Evolutionary conservation across 2,113 vertebrate species (phyloP), one percentile per base, ranked within the genome.

Genomic region (Eptesicus fuscus): DNA sequence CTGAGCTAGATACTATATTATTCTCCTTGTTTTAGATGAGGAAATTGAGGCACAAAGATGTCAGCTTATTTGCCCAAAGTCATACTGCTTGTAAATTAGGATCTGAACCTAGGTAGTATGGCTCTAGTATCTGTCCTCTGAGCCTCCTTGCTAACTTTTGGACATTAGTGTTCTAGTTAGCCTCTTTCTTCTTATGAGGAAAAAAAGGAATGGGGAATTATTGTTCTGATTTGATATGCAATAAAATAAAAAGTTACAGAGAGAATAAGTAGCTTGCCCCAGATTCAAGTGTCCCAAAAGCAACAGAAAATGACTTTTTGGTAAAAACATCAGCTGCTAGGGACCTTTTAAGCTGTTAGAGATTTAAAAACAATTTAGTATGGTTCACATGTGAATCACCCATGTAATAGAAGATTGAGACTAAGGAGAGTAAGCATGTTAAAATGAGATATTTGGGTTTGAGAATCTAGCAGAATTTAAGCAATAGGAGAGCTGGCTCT

Each of bases 281-380:
- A 88, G 70, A 94, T 82, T 80, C 23, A 85, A 85, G 40, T 91
- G 42, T 73, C 73, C 61, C 51, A 47, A 88, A 94, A 88, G 49
- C 67, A 88, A 90, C 8, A 88, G 51, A 88, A 96, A 92, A 40
- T 77, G 14, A 83, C n/a, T 74, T 88, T 40, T 35, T 93, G 47
- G 63, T 84, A 84, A 95, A 86, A 88, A 88, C 7, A 16, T 91
- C 42, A 93, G 78, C 22, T 59, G 25, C 84, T 42, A 90, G 14
- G 71, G 22, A n/a, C 40, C 42, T 87, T 77, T 84, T 84, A 71
- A 85, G 11, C 9, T 80, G 18, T 61, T 42, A 78, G 53, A 53
- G 49, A 69, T 83, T 37, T 83, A 80, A 92, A 65, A 77, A 70
- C 20, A n/a, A 74, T 20, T 90, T 30, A 59, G 23, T 93, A 22